A percentile compares a stretch with the other conserved stretches of the same genome.
phyloP scores from a whole-genome alignment of 2,113 vertebrate species.

The Gymnobelideus leadbeateri region DNA sequence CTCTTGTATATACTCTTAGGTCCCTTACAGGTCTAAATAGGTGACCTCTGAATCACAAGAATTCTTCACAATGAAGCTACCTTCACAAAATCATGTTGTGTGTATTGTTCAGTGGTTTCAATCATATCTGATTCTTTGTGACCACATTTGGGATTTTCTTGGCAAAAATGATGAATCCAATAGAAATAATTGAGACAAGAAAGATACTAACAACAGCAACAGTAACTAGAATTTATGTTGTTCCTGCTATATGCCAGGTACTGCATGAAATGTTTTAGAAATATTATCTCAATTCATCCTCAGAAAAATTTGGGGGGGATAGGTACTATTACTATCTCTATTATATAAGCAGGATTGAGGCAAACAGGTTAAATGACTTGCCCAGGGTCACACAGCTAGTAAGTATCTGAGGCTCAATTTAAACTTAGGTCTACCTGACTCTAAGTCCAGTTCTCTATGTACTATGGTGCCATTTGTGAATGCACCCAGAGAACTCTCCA shows the following conservation, averaged over 20 bases:
- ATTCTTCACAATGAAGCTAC: not conserved
- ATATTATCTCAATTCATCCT: not conserved
- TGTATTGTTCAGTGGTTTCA: not conserved
- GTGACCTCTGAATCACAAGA: not conserved
- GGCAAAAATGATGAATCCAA: not conserved
- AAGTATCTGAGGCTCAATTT: not conserved
- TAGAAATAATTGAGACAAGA: not conserved
- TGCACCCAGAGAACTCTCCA: not conserved
- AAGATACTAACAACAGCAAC: not conserved
- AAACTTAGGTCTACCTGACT: not conserved
- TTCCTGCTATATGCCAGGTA: not conserved
- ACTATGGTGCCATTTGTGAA: not conserved
- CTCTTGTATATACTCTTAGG: not conserved
- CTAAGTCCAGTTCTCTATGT: not conserved
- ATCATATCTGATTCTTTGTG: not conserved
- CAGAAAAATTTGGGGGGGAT: not conserved
- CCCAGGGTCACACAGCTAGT: not conserved
- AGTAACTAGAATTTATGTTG: not conserved
- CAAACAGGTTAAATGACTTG: not conserved
- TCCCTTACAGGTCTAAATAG: not conserved
- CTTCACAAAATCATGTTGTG: not conserved
- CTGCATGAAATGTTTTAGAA: not conserved
- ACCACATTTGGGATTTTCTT: not conserved
- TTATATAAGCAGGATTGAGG: not conserved
- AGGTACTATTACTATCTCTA: not conserved